Evolutionary conservation across 2,113 vertebrate species (phyloP).

Genomic region (Zapornia atra): DNA sequence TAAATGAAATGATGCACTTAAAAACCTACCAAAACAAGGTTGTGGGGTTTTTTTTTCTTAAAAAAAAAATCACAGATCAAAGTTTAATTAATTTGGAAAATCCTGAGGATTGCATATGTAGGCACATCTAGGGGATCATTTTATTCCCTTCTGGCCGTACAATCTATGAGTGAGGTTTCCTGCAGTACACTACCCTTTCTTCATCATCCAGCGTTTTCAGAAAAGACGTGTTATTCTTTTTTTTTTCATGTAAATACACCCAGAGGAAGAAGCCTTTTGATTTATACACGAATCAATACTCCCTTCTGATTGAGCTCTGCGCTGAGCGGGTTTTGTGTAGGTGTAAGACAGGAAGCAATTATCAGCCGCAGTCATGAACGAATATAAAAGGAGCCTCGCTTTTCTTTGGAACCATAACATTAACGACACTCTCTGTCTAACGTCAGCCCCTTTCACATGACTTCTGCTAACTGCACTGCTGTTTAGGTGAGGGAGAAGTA

Average conservation of each 20-base stretch:
- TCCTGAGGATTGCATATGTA: not conserved
- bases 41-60: not conserved
- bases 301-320: constrained; percentile 60
- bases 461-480: constrained; percentile 13
- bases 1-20: not conserved
- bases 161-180: not conserved
- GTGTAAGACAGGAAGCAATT: constrained; percentile 77
- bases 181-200: not conserved
- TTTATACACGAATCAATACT: constrained; percentile 67
- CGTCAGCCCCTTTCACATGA: constrained; percentile 21
- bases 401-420: constrained; percentile 48
- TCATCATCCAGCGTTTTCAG: not conserved
- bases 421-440: constrained; percentile 54
- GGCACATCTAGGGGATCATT: not conserved
- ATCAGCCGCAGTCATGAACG: constrained; percentile 16
- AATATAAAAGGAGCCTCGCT: constrained; percentile 63
- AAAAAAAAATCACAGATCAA: not conserved
- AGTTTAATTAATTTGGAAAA: constrained; percentile 11
- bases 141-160: not conserved
- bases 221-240: not conserved
- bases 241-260: constrained; percentile 18
- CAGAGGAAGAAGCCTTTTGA: constrained; percentile 30
- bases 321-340: constrained; percentile 64
- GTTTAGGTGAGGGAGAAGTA: constrained; percentile 11
- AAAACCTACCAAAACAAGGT: not conserved